Conservation (phyloP, 2,888 invertebrate species). For the Girardia tigrina region DNA sequence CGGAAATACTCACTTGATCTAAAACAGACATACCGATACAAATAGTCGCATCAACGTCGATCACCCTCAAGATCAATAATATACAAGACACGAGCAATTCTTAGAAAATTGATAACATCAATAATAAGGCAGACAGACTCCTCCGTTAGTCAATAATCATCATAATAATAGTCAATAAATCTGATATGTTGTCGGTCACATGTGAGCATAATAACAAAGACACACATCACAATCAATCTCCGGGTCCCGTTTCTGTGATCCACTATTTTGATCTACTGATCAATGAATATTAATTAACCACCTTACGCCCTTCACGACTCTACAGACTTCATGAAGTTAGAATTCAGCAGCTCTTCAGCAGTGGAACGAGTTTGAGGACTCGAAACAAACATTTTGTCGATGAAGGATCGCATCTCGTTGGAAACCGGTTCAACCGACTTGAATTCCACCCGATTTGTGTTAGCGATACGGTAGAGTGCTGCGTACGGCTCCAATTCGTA, state of each 20-base stretch:
- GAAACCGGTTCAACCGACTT: slow-evolving; percentile 42
- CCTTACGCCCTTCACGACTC: too few relatives aligned
- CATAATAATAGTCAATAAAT: background rate
- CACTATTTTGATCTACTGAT: too few relatives aligned
- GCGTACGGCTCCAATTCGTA: slow-evolving; percentile 49
- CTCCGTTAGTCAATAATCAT: background rate
- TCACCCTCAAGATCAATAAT: too few relatives aligned
- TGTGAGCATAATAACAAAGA: background rate
- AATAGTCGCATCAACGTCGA: background rate
- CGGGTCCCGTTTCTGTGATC: too few relatives aligned
- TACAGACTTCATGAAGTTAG: background rate
- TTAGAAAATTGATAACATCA: background rate
- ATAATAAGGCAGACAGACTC: background rate
- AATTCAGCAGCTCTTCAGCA: background rate
- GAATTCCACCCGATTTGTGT: slow-evolving; percentile 44
- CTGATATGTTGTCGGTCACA: background rate
- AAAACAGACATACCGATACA: background rate
- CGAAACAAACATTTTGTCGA: background rate
- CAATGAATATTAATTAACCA: background rate
- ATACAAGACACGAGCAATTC: too few relatives aligned
- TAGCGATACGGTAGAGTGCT: slow-evolving; percentile 50
- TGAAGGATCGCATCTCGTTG: slow-evolving; percentile 32
- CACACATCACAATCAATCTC: too few relatives aligned
- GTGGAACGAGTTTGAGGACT: background rate
- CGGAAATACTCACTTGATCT: background rate